These are phyloP conservation scores for Ophraella communa DNA, from an alignment of 2,888 invertebrate genomes.

Conservation along the genomic window DNA sequence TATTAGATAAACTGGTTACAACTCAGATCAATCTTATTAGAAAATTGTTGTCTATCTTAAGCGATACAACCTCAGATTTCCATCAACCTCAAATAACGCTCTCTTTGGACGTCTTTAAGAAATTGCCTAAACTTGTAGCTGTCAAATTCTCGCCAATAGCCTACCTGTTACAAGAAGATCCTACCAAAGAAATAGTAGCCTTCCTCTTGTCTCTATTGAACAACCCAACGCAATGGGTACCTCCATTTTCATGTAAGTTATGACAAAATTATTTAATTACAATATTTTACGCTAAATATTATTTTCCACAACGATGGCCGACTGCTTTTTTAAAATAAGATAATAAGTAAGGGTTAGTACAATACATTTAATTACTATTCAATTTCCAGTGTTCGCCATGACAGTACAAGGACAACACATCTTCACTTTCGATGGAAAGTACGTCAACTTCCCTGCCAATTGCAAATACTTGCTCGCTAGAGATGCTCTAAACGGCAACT, in stretches of 20 bases:
- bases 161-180: slow-evolving; percentile 67
- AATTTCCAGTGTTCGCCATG: slow-evolving; percentile 68
- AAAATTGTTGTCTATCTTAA: slow-evolving; percentile 50
- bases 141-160: slow-evolving; percentile 68
- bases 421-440: slow-evolving; percentile 87
- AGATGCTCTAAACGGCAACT: slow-evolving; percentile 86
- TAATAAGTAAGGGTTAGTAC: too few relatives aligned
- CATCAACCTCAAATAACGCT: slow-evolving; percentile 20
- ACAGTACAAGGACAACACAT: slow-evolving; percentile 83
- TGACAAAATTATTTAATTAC: too few relatives aligned
- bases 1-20: slow-evolving; percentile 67
- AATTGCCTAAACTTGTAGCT: slow-evolving; percentile 65
- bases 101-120: slow-evolving; percentile 51
- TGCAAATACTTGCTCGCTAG: slow-evolving; percentile 86
- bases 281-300: too few relatives aligned
- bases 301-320: too few relatives aligned
- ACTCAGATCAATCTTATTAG: slow-evolving; percentile 56
- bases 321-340: not conserved
- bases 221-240: slow-evolving; percentile 66
- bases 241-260: slow-evolving; percentile 69
- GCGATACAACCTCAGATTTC: slow-evolving; percentile 25
- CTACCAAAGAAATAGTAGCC: slow-evolving; percentile 58
- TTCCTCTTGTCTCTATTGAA: slow-evolving; percentile 63
- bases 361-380: too few relatives aligned
- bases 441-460: slow-evolving; percentile 78